A percentile compares a stretch with the other conserved stretches of the same genome.
These are phyloP conservation scores for Agriopis leucophaearia DNA, from an alignment of 2,888 invertebrate genomes.

Conservation along the genomic window DNA sequence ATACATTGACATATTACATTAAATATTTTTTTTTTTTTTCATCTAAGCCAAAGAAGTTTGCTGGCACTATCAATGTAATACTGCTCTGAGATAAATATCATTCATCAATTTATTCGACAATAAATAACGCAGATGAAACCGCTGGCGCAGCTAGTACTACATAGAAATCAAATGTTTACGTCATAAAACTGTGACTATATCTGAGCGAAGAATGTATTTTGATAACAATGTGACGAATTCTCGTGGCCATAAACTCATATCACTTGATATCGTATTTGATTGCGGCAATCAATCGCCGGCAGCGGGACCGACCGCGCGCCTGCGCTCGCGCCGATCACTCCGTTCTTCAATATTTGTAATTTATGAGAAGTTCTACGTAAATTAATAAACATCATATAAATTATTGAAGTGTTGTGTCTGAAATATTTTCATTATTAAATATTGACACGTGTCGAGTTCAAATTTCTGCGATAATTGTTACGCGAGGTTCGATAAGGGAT, in stretches of 20 bases:
- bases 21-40: too few relatives aligned
- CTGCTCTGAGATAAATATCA: too few relatives aligned
- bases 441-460: conserved; percentile 19
- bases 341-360: too few relatives aligned
- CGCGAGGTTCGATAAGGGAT: conserved; percentile 22
- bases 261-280: conserved; percentile 32
- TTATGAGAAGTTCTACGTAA: too few relatives aligned
- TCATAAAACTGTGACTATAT: not conserved
- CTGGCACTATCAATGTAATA: too few relatives aligned
- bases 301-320: conserved; percentile 30
- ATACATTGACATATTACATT: too few relatives aligned
- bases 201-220: conserved; percentile 12
- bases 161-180: conserved; percentile 8
- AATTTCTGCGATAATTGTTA: conserved; percentile 3
- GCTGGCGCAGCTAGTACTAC: not conserved
- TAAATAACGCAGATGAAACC: too few relatives aligned
- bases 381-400: too few relatives aligned
- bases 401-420: not conserved
- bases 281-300: conserved; percentile 35
- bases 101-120: too few relatives aligned
- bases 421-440: not conserved
- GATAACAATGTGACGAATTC: conserved; percentile 31
- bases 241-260: conserved; percentile 14
- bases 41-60: too few relatives aligned
- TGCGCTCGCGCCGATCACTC: conserved; percentile 23